A percentile compares a stretch with the other conserved stretches of the same genome.
Conservation (phyloP, 2,888 invertebrate genomes). For the Unio delphinus region DNA sequence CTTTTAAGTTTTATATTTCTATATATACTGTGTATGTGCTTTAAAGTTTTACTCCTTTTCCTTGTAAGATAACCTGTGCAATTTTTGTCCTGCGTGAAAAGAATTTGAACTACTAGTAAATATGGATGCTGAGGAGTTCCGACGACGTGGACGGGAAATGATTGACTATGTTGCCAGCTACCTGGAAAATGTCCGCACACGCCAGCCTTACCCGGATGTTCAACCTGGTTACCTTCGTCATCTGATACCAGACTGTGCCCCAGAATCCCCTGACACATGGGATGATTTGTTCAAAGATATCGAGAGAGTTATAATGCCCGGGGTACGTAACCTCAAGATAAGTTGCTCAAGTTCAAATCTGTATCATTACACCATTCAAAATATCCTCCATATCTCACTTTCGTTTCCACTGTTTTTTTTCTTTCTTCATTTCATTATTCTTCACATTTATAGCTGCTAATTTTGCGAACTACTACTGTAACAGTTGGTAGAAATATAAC, state of each 20-base stretch:
- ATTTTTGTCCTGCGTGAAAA: no score
- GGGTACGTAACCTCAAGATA: conserved; percentile 39
- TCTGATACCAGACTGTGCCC: conserved; percentile 61
- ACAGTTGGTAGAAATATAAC: no score
- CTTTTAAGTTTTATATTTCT: no score
- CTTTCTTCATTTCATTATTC: no score
- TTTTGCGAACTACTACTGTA: no score
- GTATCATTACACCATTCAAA: not conserved
- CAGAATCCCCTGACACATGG: conserved; percentile 55
- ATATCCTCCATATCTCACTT: not conserved
- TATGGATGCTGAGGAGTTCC: conserved; percentile 64
- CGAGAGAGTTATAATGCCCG: conserved; percentile 62
- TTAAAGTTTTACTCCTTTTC: no score
- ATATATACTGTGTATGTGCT: no score
- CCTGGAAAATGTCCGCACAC: conserved; percentile 53
- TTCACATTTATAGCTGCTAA: no score
- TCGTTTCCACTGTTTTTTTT: no score
- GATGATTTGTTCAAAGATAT: conserved; percentile 57
- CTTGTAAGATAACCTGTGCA: no score
- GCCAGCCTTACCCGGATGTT: conserved; percentile 54
- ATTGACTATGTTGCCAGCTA: conserved; percentile 67
- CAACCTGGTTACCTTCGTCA: conserved; percentile 56
- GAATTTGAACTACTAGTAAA: no score
- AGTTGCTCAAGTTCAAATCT: not conserved
- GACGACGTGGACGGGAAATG: conserved; percentile 59